Evolutionary conservation across 2,113 vertebrate species (phyloP).

Genomic region (Microcebus tavaratra): DNA sequence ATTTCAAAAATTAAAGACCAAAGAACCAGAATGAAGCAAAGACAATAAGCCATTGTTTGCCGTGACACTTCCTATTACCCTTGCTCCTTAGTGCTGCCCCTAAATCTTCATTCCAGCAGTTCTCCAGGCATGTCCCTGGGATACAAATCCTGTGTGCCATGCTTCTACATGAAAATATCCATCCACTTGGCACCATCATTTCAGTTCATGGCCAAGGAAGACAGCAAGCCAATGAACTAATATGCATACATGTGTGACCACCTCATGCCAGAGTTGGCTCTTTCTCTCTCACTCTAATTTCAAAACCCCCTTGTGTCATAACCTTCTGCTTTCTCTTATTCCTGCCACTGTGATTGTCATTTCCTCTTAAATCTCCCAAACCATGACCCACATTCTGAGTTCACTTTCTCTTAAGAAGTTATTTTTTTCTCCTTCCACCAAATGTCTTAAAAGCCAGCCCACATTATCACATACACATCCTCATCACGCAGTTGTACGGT

Average conservation of each 20-base stretch:
- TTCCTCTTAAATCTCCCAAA: neutral
- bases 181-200: neutral
- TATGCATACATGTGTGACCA: accelerated
- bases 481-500: accelerated
- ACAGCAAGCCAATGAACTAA: neutral
- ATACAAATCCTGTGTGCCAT: neutral
- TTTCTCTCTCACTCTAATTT: neutral
- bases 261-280: neutral
- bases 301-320: too few species aligned
- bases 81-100: accelerated
- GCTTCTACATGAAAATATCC: neutral
- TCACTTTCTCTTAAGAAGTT: neutral
- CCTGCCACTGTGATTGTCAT: neutral
- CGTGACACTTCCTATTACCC: neutral
- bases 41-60: neutral
- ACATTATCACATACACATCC: accelerated
- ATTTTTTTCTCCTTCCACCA: neutral
- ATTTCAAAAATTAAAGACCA: neutral
- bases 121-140: neutral
- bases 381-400: neutral
- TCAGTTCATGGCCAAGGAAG: neutral
- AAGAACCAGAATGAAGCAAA: neutral
- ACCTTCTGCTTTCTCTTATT: neutral
- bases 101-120: neutral
- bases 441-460: neutral